Evolutionary conservation across 1,140 invertebrate species (phyloP).

Genomic region (Pseudomyrmex pallidus): DNA sequence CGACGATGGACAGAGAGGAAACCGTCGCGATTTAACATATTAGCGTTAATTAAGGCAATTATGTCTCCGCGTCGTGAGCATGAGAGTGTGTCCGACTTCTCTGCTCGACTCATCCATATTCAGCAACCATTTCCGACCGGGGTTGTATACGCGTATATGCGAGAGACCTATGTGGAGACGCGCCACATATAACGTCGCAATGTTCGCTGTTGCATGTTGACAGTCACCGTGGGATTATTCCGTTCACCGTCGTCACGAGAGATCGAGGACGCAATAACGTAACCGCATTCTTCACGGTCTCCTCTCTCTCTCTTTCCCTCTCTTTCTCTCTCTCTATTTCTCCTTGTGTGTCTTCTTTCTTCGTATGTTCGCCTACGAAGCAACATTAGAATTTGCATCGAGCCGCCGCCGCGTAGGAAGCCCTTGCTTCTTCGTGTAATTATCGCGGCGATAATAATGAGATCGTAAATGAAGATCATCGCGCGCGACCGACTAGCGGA

Average conservation of each 20-base stretch:
- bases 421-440: slow-evolving; percentile 45
- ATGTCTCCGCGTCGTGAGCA: slow-evolving; percentile 83
- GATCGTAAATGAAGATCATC: slow-evolving; percentile 54
- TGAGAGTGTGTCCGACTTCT: slow-evolving; percentile 82
- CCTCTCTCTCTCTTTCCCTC: neutral
- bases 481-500: slow-evolving; percentile 17
- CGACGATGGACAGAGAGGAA: slow-evolving; percentile 79
- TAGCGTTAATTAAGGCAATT: slow-evolving; percentile 85
- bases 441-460: slow-evolving; percentile 53
- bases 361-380: slow-evolving; percentile 23
- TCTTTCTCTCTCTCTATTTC: slow-evolving; percentile 16
- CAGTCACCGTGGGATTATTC: slow-evolving; percentile 80
- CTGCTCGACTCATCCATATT: slow-evolving; percentile 83
- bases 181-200: slow-evolving; percentile 15
- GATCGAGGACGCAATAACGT: slow-evolving; percentile 72
- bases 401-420: slow-evolving; percentile 52
- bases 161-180: slow-evolving; percentile 21
- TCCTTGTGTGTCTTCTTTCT: neutral
- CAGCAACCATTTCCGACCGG: slow-evolving; percentile 81
- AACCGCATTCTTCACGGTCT: slow-evolving; percentile 50
- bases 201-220: slow-evolving; percentile 73
- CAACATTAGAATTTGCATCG: slow-evolving; percentile 55
- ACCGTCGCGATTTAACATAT: slow-evolving; percentile 84
- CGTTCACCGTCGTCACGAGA: slow-evolving; percentile 71
- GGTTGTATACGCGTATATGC: slow-evolving; percentile 31